Percentiles rank a stretch among this genome's conserved stretches.
These are phyloP conservation scores for Argopecten irradians DNA, from an alignment of 1,140 invertebrate genomes.

Conservation along the genomic window DNA sequence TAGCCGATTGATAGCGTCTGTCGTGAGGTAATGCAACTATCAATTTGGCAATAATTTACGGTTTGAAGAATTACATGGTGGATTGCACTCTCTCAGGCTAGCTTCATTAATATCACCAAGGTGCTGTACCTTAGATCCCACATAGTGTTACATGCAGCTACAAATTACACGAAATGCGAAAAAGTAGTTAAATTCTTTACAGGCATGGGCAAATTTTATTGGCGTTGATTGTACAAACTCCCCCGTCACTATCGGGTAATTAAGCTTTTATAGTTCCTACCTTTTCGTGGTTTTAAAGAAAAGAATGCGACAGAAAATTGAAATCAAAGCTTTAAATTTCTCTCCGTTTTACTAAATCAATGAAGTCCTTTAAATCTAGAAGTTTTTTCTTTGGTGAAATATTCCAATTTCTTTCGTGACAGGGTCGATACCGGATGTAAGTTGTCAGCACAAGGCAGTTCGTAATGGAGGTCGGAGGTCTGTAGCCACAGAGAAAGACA, in stretches of 20 bases:
- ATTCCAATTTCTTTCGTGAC: background rate
- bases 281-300: background rate
- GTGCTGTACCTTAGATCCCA: background rate
- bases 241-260: background rate
- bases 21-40: background rate
- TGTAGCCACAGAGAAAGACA: background rate
- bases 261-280: background rate
- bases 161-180: conserved; percentile 16
- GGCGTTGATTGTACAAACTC: background rate
- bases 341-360: conserved; percentile 15
- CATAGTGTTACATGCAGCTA: background rate
- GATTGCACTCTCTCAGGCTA: background rate
- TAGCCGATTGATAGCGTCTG: background rate
- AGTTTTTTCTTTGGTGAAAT: background rate
- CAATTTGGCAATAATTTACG: background rate
- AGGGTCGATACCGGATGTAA: background rate
- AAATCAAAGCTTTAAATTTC: background rate
- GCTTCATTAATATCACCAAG: background rate
- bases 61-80: background rate
- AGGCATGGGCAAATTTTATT: background rate
- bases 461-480: background rate
- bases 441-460: background rate
- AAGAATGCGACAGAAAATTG: background rate
- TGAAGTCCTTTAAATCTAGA: background rate
- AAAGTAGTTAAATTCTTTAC: background rate